Base-by-base conservation (phyloP, 1,140 invertebrate species). In the Drosophila sechellia region DNA sequence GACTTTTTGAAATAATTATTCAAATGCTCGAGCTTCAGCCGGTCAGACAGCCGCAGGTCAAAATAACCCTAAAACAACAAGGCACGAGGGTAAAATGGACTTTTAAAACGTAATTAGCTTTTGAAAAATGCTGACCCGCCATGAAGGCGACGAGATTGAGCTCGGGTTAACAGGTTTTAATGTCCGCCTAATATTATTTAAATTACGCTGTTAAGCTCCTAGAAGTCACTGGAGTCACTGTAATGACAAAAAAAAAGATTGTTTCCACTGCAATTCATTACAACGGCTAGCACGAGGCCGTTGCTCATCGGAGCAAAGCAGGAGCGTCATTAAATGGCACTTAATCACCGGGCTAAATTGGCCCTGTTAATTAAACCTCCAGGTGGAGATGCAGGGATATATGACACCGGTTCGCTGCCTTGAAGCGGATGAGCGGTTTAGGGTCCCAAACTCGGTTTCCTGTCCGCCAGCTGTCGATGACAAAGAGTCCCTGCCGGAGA, bases 321-420 rank as follows among this genome's bases (percentile, higher is more conserved):
- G 64, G 45, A 53, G 31, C 46, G 35, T 74, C 73, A 85, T 86
- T 86, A 81, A 78, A 81, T 40, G 68, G 13, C 64, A 85, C 56
- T 85, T 81, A 86, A 85, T 85, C 78, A 74, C 64, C 55, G 53
- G 72, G 20, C 63, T 57, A 66, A 71, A 81, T 69, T 80, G 79
- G 73, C 68, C 20, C 60, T 53, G 45, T 75, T 75, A 75, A 75
- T 75, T 75, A 75, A 75, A 42, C 72, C 72, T 53, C 12, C 60
- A 58, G 72, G 72, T 75, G 59, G 37, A 34, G 60, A 35, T 50
- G 59, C 68, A 49, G 20, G 53, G 65, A 48, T 50, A 48, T 37
- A 34, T 69, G 35, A n/a, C 52, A 35, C 43, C 22, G 66, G 40
- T 11, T 4, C 5, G 49, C 34, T 37, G 15, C 40, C 43, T 64